phyloP scores from a whole-genome alignment of 2,888 invertebrate genomes.

The Melieria picta region DNA sequence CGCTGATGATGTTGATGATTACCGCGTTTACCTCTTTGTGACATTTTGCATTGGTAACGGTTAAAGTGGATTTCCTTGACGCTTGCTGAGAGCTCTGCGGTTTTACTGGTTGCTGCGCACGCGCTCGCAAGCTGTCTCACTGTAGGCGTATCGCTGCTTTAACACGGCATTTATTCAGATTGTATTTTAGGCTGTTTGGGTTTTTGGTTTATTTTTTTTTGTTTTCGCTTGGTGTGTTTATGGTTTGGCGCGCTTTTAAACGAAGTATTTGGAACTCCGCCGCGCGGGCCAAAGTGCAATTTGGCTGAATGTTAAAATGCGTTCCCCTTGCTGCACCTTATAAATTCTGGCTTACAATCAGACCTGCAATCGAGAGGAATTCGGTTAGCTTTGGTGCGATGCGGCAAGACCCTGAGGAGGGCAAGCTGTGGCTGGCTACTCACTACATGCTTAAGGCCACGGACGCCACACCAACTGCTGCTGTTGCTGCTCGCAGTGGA shows the following conservation, averaged over 20 bases:
- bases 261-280: neutral
- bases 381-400: neutral
- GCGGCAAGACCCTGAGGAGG: neutral
- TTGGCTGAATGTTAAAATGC: constrained; percentile 11
- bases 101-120: constrained; percentile 4
- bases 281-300: too few relatives aligned
- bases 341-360: constrained; percentile 15
- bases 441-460: constrained; percentile 63
- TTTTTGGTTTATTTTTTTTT: constrained; percentile 10
- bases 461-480: constrained; percentile 54
- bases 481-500: constrained; percentile 41
- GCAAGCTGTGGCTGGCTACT: constrained; percentile 37
- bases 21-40: constrained; percentile 82
- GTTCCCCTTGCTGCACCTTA: constrained; percentile 17
- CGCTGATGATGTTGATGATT: constrained; percentile 69
- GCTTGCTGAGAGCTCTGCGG: neutral
- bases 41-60: constrained; percentile 69
- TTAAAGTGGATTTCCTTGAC: constrained; percentile 31
- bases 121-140: neutral
- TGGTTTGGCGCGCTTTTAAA: neutral
- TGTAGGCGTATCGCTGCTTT: neutral
- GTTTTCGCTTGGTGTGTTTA: neutral
- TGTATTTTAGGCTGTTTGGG: constrained; percentile 17
- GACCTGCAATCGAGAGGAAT: constrained; percentile 16
- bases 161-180: constrained; percentile 29